Evolutionary conservation across 2,888 invertebrate genomes (phyloP).

Genomic region (Acrocyrtus sp.): DNA sequence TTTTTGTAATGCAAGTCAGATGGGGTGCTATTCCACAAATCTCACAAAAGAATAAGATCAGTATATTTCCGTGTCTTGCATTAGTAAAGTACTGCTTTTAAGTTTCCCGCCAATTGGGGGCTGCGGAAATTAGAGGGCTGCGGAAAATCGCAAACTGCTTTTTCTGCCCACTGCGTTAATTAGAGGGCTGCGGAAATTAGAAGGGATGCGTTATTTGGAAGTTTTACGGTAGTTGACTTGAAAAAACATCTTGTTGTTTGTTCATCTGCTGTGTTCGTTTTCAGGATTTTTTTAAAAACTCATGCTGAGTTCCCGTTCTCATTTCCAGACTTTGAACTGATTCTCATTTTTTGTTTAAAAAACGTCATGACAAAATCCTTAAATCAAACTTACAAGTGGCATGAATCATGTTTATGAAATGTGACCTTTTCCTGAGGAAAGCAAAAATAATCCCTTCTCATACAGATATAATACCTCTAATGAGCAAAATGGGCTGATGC

Average conservation of each 20-base stretch:
- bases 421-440: slow-evolving; percentile 42
- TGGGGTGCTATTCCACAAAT: background rate
- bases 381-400: slow-evolving; percentile 42
- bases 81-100: too few relatives aligned
- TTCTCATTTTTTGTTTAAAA: slow-evolving; percentile 39
- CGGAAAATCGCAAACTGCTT: too few relatives aligned
- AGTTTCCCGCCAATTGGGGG: too few relatives aligned
- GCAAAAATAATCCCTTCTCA: background rate
- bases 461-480: slow-evolving; percentile 21
- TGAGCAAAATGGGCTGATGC: slow-evolving; percentile 29
- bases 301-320: slow-evolving; percentile 26
- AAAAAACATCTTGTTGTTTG: slow-evolving; percentile 23
- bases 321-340: background rate
- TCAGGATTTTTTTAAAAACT: slow-evolving; percentile 8
- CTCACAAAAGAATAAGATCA: too few relatives aligned
- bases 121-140: too few relatives aligned
- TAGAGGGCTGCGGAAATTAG: too few relatives aligned
- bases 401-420: slow-evolving; percentile 42
- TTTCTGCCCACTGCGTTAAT: too few relatives aligned
- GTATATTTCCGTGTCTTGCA: too few relatives aligned
- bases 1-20: slow-evolving; percentile 36
- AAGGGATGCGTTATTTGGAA: too few relatives aligned
- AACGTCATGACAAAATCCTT: slow-evolving; percentile 19
- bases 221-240: too few relatives aligned
- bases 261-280: slow-evolving; percentile 23